Percentiles rank a stretch among this genome's conserved stretches.
Evolutionary conservation across 2,888 invertebrate genomes (phyloP).

Genomic region (Trissolcus japonicus): DNA sequence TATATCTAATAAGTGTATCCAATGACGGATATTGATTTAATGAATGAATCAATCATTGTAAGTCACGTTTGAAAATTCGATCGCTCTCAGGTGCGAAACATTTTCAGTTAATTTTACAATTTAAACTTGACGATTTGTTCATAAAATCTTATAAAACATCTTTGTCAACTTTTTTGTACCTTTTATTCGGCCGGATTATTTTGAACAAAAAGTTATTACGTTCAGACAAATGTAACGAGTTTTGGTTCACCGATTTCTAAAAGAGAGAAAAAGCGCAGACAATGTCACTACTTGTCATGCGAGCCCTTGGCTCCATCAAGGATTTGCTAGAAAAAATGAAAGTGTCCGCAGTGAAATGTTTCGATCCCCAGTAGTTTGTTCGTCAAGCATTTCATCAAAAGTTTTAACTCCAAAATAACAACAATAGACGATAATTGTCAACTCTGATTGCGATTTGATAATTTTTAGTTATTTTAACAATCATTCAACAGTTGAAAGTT

Average conservation of each 20-base stretch:
- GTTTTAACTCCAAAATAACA: not conserved
- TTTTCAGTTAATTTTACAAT: not conserved
- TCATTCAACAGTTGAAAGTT: too few species aligned
- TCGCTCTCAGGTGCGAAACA: too few species aligned
- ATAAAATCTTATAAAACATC: too few species aligned
- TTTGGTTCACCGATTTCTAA: slow-evolving; percentile 35
- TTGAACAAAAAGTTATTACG: not conserved
- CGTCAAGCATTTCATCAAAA: not conserved
- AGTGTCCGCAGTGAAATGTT: slow-evolving; percentile 1
- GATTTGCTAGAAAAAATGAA: slow-evolving; percentile 40
- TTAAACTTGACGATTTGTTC: not conserved
- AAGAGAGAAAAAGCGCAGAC: slow-evolving; percentile 19
- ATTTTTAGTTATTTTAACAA: not conserved
- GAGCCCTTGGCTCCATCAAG: slow-evolving; percentile 37
- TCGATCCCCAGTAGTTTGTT: not conserved
- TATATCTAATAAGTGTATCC: too few species aligned
- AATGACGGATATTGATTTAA: too few species aligned
- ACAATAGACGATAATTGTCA: not conserved
- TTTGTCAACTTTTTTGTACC: not conserved
- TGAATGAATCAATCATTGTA: too few species aligned
- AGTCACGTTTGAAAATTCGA: too few species aligned
- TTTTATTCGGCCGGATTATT: not conserved
- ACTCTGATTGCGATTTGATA: not conserved
- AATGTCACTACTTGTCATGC: slow-evolving; percentile 27
- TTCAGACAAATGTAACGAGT: slow-evolving; percentile 7